Base-by-base conservation (phyloP, 2,797 vertebrate species). In the Anguilla megastoma region DNA sequence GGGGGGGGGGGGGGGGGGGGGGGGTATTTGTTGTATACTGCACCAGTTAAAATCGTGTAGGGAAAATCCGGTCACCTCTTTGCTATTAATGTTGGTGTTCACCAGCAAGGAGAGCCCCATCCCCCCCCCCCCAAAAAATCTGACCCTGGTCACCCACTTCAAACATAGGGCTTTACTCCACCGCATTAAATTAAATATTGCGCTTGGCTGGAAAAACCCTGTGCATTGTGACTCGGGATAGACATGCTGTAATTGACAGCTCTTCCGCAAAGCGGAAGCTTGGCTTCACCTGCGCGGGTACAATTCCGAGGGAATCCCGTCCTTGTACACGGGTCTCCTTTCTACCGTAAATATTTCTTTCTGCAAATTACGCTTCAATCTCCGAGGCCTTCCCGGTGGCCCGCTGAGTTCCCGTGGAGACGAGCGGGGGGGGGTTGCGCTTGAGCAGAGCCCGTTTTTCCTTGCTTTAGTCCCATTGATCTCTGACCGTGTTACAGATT, bases 261-360 rank as follows among this genome's bases (percentile, higher is more conserved):
- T 79, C 74, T 45, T 45, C 74, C 69, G 14, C 69, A 33, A 74
- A 33, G 69, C 24, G 69, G 69, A 79, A 79, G 36, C 74, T 79
- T 45, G 10, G 3, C 74, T 79, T 45, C 74, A 18, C 74, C 24
- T 18, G 18, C 3, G 14, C 16, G 30, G 74, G 74, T 18, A 21
- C 30, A 3, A 18, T 41, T 79, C 33, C 21, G 74, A 79, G 36
- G 74, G 74, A 79, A 79, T 79, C 3, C 74, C 10, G 18, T 45
- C 33, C 4, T 33, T 27, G 8, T 10, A 33, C 8, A 9, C 69
- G 21, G 69, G 36, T 2, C 33, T 79, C 33, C 74, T 9, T 0
- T 79, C 74, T 36, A 33, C 69, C 5, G 74, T 36, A 0, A 36
- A 79, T 41, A 79, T 36, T 79, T 74, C 27, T 33, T 74, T 79